Percentiles rank a stretch among this genome's conserved stretches.
Evolutionary conservation across 35 echinoderm and acorn worm species (phyloP).

Genomic region (Heliocidaris tuberculata): DNA sequence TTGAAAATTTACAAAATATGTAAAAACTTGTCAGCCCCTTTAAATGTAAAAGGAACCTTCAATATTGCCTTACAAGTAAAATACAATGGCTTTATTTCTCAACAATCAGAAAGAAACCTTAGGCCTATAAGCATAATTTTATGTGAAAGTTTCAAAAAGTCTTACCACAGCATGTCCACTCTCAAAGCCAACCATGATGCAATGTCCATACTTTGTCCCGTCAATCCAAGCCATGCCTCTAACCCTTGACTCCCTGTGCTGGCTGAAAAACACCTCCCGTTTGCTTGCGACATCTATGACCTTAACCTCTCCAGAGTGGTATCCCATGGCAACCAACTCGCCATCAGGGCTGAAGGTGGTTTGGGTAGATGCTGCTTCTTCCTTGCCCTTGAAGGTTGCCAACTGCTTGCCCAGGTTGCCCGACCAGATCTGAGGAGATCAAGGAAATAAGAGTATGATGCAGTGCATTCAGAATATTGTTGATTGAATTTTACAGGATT

Average conservation of each 20-base stretch:
- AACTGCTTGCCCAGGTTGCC: slow-evolving; percentile 81
- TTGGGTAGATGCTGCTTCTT: slow-evolving; percentile 47
- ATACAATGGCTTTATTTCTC: no score
- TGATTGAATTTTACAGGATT: no score
- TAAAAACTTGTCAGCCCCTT: no score
- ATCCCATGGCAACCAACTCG: slow-evolving; percentile 61
- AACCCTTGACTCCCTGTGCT: slow-evolving; percentile 65
- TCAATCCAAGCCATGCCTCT: slow-evolving; percentile 61
- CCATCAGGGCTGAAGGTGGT: slow-evolving; percentile 69
- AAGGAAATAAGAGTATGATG: background rate
- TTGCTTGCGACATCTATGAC: slow-evolving; percentile 58
- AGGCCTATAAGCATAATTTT: no score
- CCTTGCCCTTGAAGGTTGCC: slow-evolving; percentile 40
- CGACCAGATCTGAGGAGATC: slow-evolving; percentile 82
- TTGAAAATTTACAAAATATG: no score
- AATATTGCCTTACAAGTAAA: no score
- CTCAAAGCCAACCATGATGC: slow-evolving; percentile 66
- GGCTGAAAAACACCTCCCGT: slow-evolving; percentile 31
- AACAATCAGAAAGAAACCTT: no score
- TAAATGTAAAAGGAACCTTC: no score
- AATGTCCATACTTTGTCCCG: background rate
- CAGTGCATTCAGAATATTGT: no score
- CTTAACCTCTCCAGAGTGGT: slow-evolving; percentile 69
- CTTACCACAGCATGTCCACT: slow-evolving; percentile 71
- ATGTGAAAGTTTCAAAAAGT: background rate